Evolutionary conservation across 2,888 invertebrate genomes (phyloP).

Genomic region (Andrena praecox): DNA sequence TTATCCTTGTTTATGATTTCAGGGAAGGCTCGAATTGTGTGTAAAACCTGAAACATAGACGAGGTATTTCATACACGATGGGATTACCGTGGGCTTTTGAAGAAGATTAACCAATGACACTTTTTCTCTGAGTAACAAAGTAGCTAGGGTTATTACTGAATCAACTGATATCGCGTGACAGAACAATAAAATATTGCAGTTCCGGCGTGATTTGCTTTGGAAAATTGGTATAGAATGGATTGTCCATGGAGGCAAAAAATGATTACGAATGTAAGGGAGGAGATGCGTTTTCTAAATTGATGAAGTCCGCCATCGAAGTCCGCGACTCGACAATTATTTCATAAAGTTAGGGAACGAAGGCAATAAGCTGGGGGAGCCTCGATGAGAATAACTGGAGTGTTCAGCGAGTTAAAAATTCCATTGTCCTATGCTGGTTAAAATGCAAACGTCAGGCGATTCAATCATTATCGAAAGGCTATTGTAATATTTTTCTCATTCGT

Average conservation of each 20-base stretch:
- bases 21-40: conserved; percentile 10
- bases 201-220: conserved; percentile 81
- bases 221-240: conserved; percentile 30
- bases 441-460: conserved; percentile 36
- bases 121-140: conserved; percentile 78
- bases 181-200: conserved; percentile 83
- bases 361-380: neutral
- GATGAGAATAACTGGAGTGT: neutral
- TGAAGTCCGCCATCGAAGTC: too few species aligned
- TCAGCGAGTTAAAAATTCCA: conserved; percentile 12
- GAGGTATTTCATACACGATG: conserved; percentile 65
- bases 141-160: conserved; percentile 75
- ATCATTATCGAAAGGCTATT: conserved; percentile 24
- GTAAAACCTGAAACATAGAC: conserved; percentile 59
- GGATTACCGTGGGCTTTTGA: conserved; percentile 58
- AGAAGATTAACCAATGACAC: conserved; percentile 79
- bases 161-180: conserved; percentile 76
- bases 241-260: conserved; percentile 11
- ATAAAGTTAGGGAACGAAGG: neutral
- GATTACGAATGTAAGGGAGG: neutral
- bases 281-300: neutral
- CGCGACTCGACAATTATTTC: too few species aligned
- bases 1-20: neutral
- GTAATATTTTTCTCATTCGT: conserved; percentile 39
- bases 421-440: conserved; percentile 11